phyloP scores from a whole-genome alignment of 1,140 invertebrate genomes.

The Nasonia giraulti region DNA sequence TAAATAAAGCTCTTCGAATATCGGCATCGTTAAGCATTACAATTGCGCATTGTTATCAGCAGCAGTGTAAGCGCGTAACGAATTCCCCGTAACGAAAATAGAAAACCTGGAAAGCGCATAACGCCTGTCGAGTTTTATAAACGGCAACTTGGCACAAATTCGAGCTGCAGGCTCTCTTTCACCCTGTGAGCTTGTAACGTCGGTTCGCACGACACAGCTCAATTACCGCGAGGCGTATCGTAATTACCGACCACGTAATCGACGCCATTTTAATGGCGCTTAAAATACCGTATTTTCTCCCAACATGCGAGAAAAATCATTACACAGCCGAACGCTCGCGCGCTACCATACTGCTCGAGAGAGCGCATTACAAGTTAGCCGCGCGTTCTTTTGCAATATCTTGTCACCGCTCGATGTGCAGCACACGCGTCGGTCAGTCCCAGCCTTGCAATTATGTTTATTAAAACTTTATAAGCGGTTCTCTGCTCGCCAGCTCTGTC shows the following conservation, averaged over 20 bases:
- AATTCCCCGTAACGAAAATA: background rate
- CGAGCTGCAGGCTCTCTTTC: background rate
- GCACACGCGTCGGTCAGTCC: too few species aligned
- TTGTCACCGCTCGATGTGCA: constrained; percentile 26
- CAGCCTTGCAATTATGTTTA: constrained; percentile 41
- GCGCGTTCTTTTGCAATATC: constrained; percentile 41
- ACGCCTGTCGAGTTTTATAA: background rate
- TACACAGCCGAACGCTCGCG: background rate
- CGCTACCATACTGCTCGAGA: constrained; percentile 20
- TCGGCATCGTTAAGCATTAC: background rate
- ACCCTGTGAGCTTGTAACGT: constrained; percentile 15
- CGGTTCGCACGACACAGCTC: constrained; percentile 52
- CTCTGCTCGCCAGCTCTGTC: background rate
- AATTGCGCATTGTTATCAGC: background rate
- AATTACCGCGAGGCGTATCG: constrained; percentile 54
- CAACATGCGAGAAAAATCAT: constrained; percentile 42
- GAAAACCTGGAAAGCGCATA: background rate
- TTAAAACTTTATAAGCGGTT: constrained; percentile 32
- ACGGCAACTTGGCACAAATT: constrained; percentile 3
- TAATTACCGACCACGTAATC: constrained; percentile 53
- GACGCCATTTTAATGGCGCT: constrained; percentile 54
- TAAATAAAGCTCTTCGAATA: background rate
- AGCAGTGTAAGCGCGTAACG: background rate
- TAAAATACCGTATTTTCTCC: constrained; percentile 46
- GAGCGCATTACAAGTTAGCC: constrained; percentile 24